Evolutionary conservation across 2,113 vertebrate species (phyloP).

Genomic region (Dendrocopos noguchii): DNA sequence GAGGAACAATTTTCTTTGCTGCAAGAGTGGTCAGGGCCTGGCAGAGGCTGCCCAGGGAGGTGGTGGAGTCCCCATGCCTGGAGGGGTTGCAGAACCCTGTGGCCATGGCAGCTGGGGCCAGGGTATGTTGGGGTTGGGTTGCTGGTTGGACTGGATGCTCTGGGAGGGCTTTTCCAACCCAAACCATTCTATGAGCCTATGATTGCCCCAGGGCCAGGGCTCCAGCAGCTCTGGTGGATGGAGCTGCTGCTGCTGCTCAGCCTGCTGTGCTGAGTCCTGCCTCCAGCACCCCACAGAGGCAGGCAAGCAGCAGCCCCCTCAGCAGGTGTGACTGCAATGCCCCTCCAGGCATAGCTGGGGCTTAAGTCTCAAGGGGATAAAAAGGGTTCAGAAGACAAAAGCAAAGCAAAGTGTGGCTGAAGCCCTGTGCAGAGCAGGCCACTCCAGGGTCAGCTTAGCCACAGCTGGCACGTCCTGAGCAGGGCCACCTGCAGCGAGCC

Average conservation of each 20-base stretch:
- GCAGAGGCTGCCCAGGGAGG: too few species aligned
- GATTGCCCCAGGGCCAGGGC: not conserved
- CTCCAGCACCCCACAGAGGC: not conserved
- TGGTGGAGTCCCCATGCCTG: too few species aligned
- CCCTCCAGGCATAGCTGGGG: not conserved
- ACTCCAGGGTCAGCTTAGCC: not conserved
- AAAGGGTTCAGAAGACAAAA: not conserved
- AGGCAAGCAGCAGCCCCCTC: not conserved
- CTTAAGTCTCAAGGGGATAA: not conserved
- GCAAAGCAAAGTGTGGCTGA: not conserved
- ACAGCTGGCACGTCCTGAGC: not conserved
- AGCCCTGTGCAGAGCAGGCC: not conserved
- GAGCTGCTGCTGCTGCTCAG: not conserved
- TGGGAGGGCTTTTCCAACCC: too few species aligned
- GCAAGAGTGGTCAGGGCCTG: too few species aligned
- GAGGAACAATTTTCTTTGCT: too few species aligned
- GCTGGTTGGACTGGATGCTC: too few species aligned
- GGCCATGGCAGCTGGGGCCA: too few species aligned
- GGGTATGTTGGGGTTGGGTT: too few species aligned
- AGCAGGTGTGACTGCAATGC: not conserved
- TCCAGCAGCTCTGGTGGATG: not conserved
- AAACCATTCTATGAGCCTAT: too few species aligned
- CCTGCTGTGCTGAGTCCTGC: rapidly evolving
- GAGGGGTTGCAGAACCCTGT: too few species aligned
- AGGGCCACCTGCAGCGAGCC: not conserved